Evolutionary conservation across 2,113 vertebrate species (phyloP).

Genomic region (Nesogale talazaci): DNA sequence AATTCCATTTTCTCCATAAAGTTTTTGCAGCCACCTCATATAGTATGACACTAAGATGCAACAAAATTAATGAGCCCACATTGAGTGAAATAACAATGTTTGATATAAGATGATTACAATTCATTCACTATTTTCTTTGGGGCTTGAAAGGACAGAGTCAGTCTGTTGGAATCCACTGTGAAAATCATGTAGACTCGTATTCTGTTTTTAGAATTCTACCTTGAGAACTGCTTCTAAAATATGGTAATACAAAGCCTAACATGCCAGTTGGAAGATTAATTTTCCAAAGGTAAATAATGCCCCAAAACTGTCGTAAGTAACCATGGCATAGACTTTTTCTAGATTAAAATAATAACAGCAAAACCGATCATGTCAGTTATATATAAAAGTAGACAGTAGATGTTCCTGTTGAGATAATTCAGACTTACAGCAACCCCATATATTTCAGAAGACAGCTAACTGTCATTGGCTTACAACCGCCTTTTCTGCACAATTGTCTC

Average conservation of each 20-base stretch:
- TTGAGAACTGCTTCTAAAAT: slow-evolving; percentile 2
- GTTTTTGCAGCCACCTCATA: not conserved
- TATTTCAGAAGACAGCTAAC: too few species aligned
- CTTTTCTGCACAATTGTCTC: too few species aligned
- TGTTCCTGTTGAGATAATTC: too few species aligned
- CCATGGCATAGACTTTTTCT: not conserved
- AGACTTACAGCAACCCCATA: too few species aligned
- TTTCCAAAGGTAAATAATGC: not conserved
- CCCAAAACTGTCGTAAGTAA: not conserved
- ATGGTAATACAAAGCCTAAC: not conserved
- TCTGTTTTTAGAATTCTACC: not conserved
- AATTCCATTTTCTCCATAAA: too few species aligned
- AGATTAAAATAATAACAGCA: not conserved
- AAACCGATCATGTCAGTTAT: too few species aligned
- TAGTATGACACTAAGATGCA: not conserved
- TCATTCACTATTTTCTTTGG: not conserved
- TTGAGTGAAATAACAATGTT: not conserved
- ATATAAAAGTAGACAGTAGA: too few species aligned
- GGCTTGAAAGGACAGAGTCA: not conserved
- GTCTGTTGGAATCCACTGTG: not conserved
- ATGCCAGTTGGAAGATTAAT: not conserved
- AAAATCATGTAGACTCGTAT: not conserved
- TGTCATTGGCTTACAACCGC: too few species aligned
- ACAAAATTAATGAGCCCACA: not conserved
- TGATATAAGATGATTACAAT: not conserved